These are phyloP conservation scores for Callocephalon fimbriatum DNA, from an alignment of 2,113 vertebrate genomes.

Conservation along the genomic window DNA sequence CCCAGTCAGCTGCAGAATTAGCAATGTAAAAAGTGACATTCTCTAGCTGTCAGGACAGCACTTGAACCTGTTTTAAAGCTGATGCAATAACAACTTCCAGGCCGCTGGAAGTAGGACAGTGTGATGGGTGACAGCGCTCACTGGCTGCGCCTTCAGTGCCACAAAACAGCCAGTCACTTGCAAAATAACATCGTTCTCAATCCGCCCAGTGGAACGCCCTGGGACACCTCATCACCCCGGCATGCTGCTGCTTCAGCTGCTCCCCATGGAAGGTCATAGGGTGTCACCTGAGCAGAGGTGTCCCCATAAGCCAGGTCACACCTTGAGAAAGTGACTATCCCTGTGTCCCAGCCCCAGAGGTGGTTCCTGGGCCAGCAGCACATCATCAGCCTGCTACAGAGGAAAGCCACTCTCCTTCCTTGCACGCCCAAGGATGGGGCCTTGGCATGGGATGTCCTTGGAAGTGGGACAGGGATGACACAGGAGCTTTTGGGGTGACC, in stretches of 20 bases:
- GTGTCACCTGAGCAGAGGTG: not conserved
- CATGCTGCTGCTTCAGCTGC: not conserved
- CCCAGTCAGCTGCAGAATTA: conserved; percentile 13
- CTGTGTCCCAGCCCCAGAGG: not conserved
- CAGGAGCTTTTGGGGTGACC: not conserved
- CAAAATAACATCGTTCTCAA: not conserved
- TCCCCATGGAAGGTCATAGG: not conserved
- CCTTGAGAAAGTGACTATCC: not conserved
- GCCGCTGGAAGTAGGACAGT: conserved; percentile 61
- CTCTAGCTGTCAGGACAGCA: not conserved
- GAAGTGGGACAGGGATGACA: not conserved
- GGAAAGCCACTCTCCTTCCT: not conserved
- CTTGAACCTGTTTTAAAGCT: conserved; percentile 29
- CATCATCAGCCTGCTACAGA: not conserved
- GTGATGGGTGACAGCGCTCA: not conserved
- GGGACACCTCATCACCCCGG: not conserved
- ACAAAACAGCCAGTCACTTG: not conserved
- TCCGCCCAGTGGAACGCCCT: not conserved
- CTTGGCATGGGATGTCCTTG: not conserved
- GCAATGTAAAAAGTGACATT: conserved; percentile 15
- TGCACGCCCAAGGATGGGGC: fast-evolving
- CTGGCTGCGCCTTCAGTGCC: conserved; percentile 13
- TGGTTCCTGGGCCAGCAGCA: not conserved
- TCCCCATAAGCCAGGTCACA: not conserved
- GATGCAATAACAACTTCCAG: conserved; percentile 69